Conservation (phyloP, 2,797 vertebrate species). For the Morelia viridis region DNA sequence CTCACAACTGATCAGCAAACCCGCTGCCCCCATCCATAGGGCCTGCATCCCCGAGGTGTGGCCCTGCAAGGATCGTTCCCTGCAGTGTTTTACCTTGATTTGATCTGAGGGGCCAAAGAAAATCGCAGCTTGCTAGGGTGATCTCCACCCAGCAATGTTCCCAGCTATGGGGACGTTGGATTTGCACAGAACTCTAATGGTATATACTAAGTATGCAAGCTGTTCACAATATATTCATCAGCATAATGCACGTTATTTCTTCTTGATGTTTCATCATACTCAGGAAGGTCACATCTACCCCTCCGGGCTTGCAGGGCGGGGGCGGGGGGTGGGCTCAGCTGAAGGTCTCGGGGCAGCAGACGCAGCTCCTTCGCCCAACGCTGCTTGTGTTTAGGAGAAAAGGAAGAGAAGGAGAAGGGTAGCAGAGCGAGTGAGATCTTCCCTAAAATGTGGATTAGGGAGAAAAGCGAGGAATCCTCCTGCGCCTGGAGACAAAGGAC, state of each 20-base stretch:
- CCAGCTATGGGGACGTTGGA: not conserved
- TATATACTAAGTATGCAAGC: conserved; percentile 10
- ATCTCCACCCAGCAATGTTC: not conserved
- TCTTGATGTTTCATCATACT: not conserved
- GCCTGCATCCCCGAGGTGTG: not conserved
- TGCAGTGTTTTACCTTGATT: not conserved
- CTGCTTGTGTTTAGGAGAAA: not conserved
- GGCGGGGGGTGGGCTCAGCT: not conserved
- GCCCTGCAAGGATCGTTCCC: not conserved
- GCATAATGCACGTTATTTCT: not conserved
- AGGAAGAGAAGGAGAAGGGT: not conserved
- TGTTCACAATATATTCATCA: not conserved
- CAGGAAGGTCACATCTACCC: not conserved
- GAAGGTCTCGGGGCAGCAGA: not conserved
- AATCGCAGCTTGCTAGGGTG: not conserved
- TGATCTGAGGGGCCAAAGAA: not conserved
- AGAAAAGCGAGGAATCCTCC: not conserved
- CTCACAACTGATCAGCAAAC: not conserved
- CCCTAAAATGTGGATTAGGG: not conserved
- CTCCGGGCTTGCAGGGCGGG: not conserved
- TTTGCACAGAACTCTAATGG: not conserved
- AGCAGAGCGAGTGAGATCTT: not conserved
- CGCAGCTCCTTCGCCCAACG: not conserved
- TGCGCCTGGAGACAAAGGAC: not conserved
- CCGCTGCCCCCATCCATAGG: not conserved